Evolutionary conservation across 1,140 invertebrate genomes (phyloP), one percentile per base, ranked within the genome.

Genomic region (Drosophila leontia): DNA sequence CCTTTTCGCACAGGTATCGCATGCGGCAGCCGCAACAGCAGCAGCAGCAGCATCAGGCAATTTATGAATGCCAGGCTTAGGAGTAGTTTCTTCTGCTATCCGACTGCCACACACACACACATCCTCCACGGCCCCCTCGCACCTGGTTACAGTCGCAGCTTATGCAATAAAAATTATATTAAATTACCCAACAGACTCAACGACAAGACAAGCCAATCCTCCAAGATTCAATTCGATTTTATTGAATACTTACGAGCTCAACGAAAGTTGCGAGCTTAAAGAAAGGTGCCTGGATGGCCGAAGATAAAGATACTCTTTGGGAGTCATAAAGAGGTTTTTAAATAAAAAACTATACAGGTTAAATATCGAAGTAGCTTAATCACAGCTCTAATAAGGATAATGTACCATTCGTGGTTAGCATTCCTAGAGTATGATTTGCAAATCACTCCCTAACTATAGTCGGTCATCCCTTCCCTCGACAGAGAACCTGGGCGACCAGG

Each of bases 91-190:
- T 17, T 55, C 39, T 8, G 55, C 62, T 34, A 71, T 60, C 64
- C 58, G 37, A 48, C 26, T 17, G 29, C 56, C 50, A 64, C 45
- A 39, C 61, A 51, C 37, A 11, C 45, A 32, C 26, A 29, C 26
- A 29, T 6, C 6, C 51, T 12, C 11, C 51, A 12, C 44, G 8
- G 3, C 17, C 6, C 23, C 72, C 29, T 12, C 13, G 55, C 12
- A 26, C 26, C 39, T 13, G 39, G 8, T 17, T 17, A 23, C 17
- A 60, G 42, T 62, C 53, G 17, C 26, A 29, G 53, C 82, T 90
- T 85, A 85, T 90, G 85, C 68, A 91, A 90, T 90, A 88, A 88
- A 88, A 90, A 88, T 88, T 90, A 88, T 88, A 88, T 88, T 88
- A 85, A 88, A 88, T 88, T 88, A 88, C 85, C 81, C 62, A 64